Conservation (phyloP, 2,113 vertebrate species). For the Podiceps cristatus region DNA sequence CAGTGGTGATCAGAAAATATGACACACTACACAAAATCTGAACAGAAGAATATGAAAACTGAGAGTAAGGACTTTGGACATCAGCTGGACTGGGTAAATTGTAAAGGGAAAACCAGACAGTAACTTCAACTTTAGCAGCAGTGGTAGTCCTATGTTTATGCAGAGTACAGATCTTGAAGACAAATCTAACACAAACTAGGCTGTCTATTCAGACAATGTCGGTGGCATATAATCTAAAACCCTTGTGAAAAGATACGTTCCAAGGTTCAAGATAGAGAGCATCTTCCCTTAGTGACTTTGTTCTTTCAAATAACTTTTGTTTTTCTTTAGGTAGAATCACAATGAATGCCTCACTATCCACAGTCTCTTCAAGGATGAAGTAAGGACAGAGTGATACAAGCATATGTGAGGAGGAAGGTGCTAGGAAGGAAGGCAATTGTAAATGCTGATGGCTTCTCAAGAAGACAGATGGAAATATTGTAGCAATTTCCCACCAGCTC, state of each 20-base stretch:
- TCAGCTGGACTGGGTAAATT: neutral
- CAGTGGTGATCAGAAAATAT: neutral
- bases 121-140: neutral
- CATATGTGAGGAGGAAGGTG: fast-evolving
- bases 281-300: neutral
- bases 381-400: neutral
- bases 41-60: neutral
- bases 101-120: neutral
- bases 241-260: neutral
- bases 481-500: neutral
- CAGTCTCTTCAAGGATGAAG: neutral
- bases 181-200: neutral
- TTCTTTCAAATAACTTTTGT: neutral
- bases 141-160: neutral
- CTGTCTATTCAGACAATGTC: neutral
- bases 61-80: neutral
- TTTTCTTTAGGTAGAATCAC: neutral
- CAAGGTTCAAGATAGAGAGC: neutral
- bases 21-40: neutral
- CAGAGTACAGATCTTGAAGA: neutral
- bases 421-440: neutral
- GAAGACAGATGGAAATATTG: fast-evolving
- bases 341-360: neutral
- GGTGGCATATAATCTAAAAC: conserved; percentile 41
- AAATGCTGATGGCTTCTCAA: neutral